Base-by-base conservation (phyloP, 1,140 invertebrate genomes). In the Drosophila willistoni region DNA sequence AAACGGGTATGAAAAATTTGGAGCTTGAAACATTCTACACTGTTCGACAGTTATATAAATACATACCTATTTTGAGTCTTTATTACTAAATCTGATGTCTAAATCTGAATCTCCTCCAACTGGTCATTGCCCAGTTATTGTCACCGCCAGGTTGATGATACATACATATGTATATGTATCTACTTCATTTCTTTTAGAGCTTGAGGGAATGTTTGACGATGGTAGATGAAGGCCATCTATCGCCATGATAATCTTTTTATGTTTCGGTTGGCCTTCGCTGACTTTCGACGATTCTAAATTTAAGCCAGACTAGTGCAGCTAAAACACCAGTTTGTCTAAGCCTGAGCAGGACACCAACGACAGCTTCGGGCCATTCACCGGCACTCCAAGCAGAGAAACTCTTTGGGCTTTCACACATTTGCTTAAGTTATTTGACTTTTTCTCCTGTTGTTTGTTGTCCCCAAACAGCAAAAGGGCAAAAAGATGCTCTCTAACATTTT, bases 341-440 rank as follows among this genome's bases (percentile, higher is more conserved):
- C 39, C 47, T 42, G 55, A 55, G 29, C 25, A 42, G 17, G 61
- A 19, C 10, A 44, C 17, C 44, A 25, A 69, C 71, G 63, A 44
- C 17, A 13, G 70, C 77, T 68, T 6, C 64, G 25, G 73, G 68
- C 55, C 57, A 63, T 64, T 33, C 64, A 64, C 67, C 63, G 69
- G 81, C 82, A 78, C 74, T 70, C 64, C 56, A 67, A 44, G 22
- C 29, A 60, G 62, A 63, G 65, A 34, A 75, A 77, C 82, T 79
- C 82, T 79, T 71, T 69, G 59, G 83, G 83, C 83, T 61, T 73
- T 81, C 54, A 54, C 71, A 79, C 79, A 86, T 89, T 83, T 87
- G 71, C 84, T 86, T 68, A 79, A 86, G 84, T 86, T 86, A 83
- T 86, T 86, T 86, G 84, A 82, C 83, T 87, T 71, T 71, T 64